Evolutionary conservation across 2,113 vertebrate species (phyloP).

Genomic region (Nyctereutes procyonoides): DNA sequence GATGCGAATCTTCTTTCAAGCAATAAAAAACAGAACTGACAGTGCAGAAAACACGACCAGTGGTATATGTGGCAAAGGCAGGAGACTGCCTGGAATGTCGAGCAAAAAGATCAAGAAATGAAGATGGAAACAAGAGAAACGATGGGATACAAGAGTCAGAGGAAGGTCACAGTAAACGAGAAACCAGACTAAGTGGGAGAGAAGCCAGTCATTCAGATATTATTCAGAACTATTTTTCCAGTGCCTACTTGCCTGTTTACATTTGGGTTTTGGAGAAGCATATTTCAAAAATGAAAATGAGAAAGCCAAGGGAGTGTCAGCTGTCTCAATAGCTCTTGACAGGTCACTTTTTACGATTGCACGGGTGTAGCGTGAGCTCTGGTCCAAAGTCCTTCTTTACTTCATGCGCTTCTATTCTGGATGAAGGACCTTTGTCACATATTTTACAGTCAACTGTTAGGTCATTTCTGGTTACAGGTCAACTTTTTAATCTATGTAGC

Average conservation of each 20-base stretch:
- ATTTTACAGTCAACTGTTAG: background rate
- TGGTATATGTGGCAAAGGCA: background rate
- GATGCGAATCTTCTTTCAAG: background rate
- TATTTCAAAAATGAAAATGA: background rate
- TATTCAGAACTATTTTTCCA: background rate
- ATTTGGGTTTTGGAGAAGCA: conserved; percentile 22
- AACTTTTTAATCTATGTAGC: background rate
- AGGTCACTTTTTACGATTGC: background rate
- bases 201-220: background rate
- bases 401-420: background rate
- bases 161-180: background rate
- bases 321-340: background rate
- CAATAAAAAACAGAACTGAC: background rate
- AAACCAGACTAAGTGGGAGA: background rate
- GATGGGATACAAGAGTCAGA: background rate
- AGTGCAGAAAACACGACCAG: background rate
- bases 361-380: background rate
- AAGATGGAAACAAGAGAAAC: background rate
- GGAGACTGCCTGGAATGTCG: background rate
- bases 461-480: conserved; percentile 19
- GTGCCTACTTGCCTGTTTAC: background rate
- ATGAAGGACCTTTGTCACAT: background rate
- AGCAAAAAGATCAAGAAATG: background rate
- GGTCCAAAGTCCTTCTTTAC: conserved; percentile 34
- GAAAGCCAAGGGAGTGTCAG: background rate